Base-by-base conservation (phyloP, 2,888 invertebrate species). In the Phyllotreta cruciferae region DNA sequence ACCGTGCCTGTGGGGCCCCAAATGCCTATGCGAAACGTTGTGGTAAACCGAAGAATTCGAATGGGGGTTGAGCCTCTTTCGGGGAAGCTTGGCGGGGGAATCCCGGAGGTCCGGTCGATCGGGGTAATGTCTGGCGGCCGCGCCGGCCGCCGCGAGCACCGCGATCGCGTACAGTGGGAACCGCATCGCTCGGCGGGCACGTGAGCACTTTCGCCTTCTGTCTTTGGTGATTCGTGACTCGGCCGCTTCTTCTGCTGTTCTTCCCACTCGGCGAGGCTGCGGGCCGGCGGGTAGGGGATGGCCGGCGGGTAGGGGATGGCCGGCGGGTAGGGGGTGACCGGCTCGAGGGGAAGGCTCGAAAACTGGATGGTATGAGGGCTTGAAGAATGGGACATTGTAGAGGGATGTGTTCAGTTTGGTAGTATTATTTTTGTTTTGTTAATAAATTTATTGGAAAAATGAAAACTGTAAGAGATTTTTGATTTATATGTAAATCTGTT, bases 131-230 rank as follows among this genome's bases (percentile, higher is more conserved):
- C 36, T 52, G 1, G 45, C 53, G 14, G 13, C 54, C 39, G 24
- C 62, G 62, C 36, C 45, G 60, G 41, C 11, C 55, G 61, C 66
- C 54, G 62, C 52, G 47, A 67, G 41, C 37, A 66, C 9, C 11
- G 41, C 54, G 36, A 38, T 11, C 39, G 61, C 36, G 45, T 54
- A 56, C 9, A 54, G 35, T 47, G 56, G 54, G 41, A 56, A 52
- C 57, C 57, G 58, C 61, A 64, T 60, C 55, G 47, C 57, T 54
- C 62, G 57, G 64, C 62, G 62, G 52, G 65, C 67, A 66, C 67
- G 67, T 67, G 66, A 67, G 66, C 66, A 64, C 68, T 68, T 64
- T 68, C 68, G 68, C 68, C 65, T 66, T 64, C 65, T 60, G 64
- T 61, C 61, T 64, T 64, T 42, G 56, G 47, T 37, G 64, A 57